Conservation (phyloP, 1,140 invertebrate species). For the Trachymyrmex cornetzi region DNA sequence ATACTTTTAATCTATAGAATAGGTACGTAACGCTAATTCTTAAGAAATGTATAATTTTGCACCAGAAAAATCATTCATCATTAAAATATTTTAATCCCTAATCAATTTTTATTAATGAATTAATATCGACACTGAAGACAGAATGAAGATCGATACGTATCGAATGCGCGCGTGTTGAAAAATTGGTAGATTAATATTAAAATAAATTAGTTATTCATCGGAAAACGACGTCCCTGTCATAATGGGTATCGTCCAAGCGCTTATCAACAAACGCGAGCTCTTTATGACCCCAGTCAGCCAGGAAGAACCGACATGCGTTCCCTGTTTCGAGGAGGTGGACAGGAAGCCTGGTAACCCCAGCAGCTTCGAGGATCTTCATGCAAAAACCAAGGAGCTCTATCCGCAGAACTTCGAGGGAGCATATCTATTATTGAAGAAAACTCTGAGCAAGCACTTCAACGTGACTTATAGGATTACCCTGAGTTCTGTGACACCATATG, state of each 20-base stretch:
- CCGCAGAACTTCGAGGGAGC: conserved; percentile 93
- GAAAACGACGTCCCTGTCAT: conserved; percentile 11
- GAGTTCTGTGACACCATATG: conserved; percentile 89
- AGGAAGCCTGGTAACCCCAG: conserved; percentile 82
- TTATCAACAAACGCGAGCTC: conserved; percentile 49
- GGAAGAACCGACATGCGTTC: conserved; percentile 48
- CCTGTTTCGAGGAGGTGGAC: conserved; percentile 52
- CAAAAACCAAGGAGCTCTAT: conserved; percentile 88
- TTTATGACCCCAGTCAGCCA: not conserved
- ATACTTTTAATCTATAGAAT: no score
- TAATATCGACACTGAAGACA: not conserved
- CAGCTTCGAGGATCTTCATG: conserved; percentile 83
- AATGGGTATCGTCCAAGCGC: conserved; percentile 67
- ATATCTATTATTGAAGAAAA: conserved; percentile 91
- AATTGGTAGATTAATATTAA: conserved; percentile 9
- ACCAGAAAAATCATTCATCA: not conserved
- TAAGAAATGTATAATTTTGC: not conserved
- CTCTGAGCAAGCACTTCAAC: conserved; percentile 93
- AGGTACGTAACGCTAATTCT: no score
- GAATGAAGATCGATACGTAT: conserved; percentile 45
- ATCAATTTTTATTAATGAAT: conserved; percentile 8
- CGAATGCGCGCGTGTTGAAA: conserved; percentile 1
- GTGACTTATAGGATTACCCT: conserved; percentile 90
- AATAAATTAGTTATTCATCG: conserved; percentile 19
- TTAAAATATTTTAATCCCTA: not conserved